Base-by-base conservation (phyloP, 2,113 vertebrate species). In the Caracal caracal region DNA sequence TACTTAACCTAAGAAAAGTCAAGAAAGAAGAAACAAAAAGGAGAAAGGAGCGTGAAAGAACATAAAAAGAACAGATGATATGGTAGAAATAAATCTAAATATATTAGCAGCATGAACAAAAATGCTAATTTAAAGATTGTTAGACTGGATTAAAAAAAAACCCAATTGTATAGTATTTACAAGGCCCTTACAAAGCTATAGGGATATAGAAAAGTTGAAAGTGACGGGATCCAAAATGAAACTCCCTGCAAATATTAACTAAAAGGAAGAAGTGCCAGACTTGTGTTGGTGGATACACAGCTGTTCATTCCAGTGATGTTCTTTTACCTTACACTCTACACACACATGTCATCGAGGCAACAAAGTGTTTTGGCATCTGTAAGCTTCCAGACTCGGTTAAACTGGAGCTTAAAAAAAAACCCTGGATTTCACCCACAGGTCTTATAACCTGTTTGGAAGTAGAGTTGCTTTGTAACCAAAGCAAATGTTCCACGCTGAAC, bases 1-100 rank as follows among this genome's bases (percentile, higher is more conserved):
- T 86, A 66, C 1, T 56, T 89, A 68, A 35, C 24, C n/a, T 86
- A 65, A 93, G 85, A 47, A 37, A 24, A 88, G 20, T 85, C 26
- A 87, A 92, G 51, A 83, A 49, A 19, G 22, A 17, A 87, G 49
- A 88, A 92, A 61, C 33, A 35, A 68, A 78, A 84, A 35, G 56
- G 20, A 22, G 7, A 59, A 22, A 9, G 56, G 2, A 71, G 47
- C 5, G 22, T 66, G 37, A 71, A 78, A 68, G 22, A 33, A 73
- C 66, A 73, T 79, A 83, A 51, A 90, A 71, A 43, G 3, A 15
- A 84, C 10, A 65, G 59, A 81, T 37, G 76, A 43, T 30, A 76
- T 33, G 28, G 17, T 19, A 59, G 30, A 93, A 90, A 96, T 92
- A 81, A 92, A 86, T 53, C 1, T 68, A 94, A 96, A 53, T 76